These are phyloP conservation scores for Thereva unica DNA, from an alignment of 2,888 invertebrate species.

Conservation along the genomic window DNA sequence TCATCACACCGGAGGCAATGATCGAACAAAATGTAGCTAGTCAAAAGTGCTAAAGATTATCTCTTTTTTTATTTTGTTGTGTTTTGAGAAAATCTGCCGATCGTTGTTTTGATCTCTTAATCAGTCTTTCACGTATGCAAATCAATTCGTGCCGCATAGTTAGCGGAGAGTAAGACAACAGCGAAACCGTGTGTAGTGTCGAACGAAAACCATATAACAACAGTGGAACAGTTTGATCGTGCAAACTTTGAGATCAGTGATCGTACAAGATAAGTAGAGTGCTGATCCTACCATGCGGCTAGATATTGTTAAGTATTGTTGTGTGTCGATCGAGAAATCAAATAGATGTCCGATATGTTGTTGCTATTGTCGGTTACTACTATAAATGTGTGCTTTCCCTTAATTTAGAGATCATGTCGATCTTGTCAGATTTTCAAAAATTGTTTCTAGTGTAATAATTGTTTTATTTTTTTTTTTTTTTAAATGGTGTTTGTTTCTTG, in stretches of 20 bases:
- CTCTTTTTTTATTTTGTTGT: constrained; percentile 3
- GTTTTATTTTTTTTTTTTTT: too few species aligned
- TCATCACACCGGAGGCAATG: neutral
- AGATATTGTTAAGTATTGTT: too few species aligned
- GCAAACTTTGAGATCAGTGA: constrained; percentile 15
- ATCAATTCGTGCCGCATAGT: too few species aligned
- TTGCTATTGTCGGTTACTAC: too few species aligned
- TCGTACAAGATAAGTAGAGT: neutral
- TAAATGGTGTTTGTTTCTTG: too few species aligned
- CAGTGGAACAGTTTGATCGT: constrained; percentile 10
- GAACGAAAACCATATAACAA: neutral
- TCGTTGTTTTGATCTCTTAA: neutral
- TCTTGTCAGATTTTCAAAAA: too few species aligned
- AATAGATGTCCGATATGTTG: too few species aligned
- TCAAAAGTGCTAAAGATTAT: constrained; percentile 21
- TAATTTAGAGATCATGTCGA: too few species aligned
- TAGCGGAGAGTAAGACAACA: too few species aligned
- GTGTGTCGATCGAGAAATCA: too few species aligned
- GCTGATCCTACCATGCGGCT: neutral
- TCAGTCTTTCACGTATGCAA: neutral
- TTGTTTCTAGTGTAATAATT: too few species aligned
- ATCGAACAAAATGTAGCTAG: constrained; percentile 26
- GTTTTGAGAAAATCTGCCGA: constrained; percentile 16
- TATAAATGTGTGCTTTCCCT: too few species aligned
- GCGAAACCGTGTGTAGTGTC: neutral